Percentiles rank a stretch among this genome's conserved stretches.
These are phyloP conservation scores for Threskiornis aethiopicus DNA, from an alignment of 2,797 vertebrate genomes.

Conservation along the genomic window DNA sequence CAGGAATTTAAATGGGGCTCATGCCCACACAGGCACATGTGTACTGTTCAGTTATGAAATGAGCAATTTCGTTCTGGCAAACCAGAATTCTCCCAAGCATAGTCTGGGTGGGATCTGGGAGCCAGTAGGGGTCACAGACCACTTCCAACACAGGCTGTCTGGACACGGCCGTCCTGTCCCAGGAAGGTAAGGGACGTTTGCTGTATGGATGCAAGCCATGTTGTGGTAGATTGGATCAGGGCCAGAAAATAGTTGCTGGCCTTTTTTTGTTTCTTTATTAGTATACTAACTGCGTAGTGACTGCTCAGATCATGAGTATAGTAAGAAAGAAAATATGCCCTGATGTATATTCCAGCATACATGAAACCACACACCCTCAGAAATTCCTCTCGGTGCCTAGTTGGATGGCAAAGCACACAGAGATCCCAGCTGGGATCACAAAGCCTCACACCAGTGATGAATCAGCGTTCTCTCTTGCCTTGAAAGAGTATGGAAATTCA, in stretches of 20 bases:
- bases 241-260: neutral
- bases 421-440: neutral
- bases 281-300: neutral
- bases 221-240: neutral
- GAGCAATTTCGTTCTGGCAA: neutral
- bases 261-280: neutral
- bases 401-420: neutral
- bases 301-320: neutral
- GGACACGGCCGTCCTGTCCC: neutral
- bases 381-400: neutral
- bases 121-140: neutral
- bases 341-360: neutral
- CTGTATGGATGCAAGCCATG: neutral
- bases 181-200: neutral
- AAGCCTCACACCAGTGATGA: neutral
- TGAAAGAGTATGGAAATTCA: neutral
- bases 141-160: neutral
- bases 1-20: neutral
- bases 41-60: neutral
- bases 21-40: neutral
- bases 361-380: neutral
- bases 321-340: neutral
- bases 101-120: neutral
- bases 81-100: neutral
- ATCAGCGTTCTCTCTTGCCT: neutral